Percentiles rank a stretch among this genome's conserved stretches.
phyloP scores from a whole-genome alignment of 1,140 invertebrate species.

The Maniola jurtina region DNA sequence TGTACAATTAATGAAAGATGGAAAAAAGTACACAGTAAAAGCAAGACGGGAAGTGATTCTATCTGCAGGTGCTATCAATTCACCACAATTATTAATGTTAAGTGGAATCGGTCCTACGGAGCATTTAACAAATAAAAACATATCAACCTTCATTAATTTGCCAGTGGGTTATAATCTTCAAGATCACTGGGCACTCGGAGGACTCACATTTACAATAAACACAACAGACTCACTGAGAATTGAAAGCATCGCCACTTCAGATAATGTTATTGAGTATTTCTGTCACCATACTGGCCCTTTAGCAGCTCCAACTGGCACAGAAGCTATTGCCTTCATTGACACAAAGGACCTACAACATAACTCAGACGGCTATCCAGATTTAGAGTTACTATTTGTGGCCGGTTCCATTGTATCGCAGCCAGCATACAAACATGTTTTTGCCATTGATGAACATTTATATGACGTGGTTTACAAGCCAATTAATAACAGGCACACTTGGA shows the following conservation, averaged over 20 bases:
- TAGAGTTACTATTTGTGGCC: conserved; percentile 83
- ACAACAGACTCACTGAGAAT: conserved; percentile 46
- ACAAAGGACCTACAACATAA: conserved; percentile 79
- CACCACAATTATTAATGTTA: conserved; percentile 87
- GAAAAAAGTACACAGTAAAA: conserved; percentile 19
- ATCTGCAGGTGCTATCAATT: conserved; percentile 85
- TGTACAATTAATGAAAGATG: conserved; percentile 24
- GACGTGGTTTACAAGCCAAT: conserved; percentile 52
- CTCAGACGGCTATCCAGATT: conserved; percentile 82
- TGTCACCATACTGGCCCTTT: conserved; percentile 81
- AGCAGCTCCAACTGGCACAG: conserved; percentile 86
- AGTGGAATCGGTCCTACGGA: conserved; percentile 83
- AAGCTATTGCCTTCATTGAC: conserved; percentile 86
- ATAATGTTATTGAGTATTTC: conserved; percentile 45
- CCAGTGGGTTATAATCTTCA: conserved; percentile 35
- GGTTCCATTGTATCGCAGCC: conserved; percentile 71
- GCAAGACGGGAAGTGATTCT: conserved; percentile 82
- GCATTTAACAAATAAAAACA: conserved; percentile 32
- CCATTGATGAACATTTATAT: conserved; percentile 55
- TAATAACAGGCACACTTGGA: conserved; percentile 72
- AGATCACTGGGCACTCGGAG: conserved; percentile 79
- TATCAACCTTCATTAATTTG: conserved; percentile 23
- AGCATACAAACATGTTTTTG: conserved; percentile 68
- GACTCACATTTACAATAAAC: conserved; percentile 82
- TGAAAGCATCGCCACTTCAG: conserved; percentile 40